Evolutionary conservation across 1,140 invertebrate genomes (phyloP).

Genomic region (Eupristina koningsbergeri): DNA sequence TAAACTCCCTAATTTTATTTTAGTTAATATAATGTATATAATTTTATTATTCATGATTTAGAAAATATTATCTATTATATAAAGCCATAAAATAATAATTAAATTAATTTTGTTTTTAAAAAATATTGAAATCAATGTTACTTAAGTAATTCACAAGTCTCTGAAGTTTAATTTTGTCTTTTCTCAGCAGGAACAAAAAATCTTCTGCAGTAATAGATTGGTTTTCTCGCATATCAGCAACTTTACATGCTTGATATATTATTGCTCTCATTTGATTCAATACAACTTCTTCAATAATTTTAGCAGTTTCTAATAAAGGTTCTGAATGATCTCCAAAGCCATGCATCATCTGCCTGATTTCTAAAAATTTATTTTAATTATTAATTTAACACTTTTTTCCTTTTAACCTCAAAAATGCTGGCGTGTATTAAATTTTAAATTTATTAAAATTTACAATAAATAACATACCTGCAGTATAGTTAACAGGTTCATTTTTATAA

Average conservation of each 20-base stretch:
- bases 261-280: constrained; percentile 75
- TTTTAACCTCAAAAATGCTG: not conserved
- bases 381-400: not conserved
- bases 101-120: too few species aligned
- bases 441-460: not conserved
- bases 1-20: too few species aligned
- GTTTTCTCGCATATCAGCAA: constrained; percentile 71
- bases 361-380: constrained; percentile 56
- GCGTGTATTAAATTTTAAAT: constrained; percentile 1
- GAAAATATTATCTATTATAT: too few species aligned
- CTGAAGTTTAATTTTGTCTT: constrained; percentile 76
- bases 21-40: too few species aligned
- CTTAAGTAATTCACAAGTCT: constrained; percentile 76
- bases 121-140: constrained; percentile 51
- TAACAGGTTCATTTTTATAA: constrained; percentile 56
- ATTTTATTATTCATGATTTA: too few species aligned
- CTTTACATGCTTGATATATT: constrained; percentile 71
- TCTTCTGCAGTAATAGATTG: constrained; percentile 68
- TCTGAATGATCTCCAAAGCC: constrained; percentile 77
- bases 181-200: constrained; percentile 77
- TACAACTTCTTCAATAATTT: constrained; percentile 77
- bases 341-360: constrained; percentile 79
- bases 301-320: constrained; percentile 75
- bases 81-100: too few species aligned
- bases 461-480: constrained; percentile 57